Evolutionary conservation across 2,113 vertebrate genomes (phyloP).

Genomic region (Pholis gunnellus): DNA sequence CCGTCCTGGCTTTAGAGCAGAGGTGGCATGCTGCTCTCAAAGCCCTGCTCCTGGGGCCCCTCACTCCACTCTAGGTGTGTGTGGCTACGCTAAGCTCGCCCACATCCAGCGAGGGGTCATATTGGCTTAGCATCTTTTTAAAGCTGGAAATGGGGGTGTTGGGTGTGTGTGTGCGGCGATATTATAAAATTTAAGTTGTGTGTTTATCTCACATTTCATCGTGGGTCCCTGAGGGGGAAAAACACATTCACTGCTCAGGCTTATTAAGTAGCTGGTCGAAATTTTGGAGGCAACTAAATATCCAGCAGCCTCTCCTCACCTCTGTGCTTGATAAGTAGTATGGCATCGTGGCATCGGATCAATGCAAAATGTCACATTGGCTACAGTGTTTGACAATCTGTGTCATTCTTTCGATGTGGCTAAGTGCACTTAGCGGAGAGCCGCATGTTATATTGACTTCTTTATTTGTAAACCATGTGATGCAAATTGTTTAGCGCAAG

Average conservation of each 20-base stretch:
- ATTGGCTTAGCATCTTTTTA: conserved; percentile 39
- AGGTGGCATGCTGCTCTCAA: conserved; percentile 44
- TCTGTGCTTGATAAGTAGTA: neutral
- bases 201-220: conserved; percentile 37
- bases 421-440: neutral
- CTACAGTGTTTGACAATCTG: conserved; percentile 13
- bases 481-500: conserved; percentile 8
- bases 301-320: neutral
- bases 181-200: conserved; percentile 7
- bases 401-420: neutral
- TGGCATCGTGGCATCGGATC: neutral
- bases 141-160: neutral
- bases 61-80: conserved; percentile 58
- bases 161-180: neutral
- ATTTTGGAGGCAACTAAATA: conserved; percentile 9
- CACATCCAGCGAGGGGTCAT: conserved; percentile 31
- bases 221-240: neutral
- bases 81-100: conserved; percentile 40
- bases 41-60: conserved; percentile 55
- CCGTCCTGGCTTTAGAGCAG: conserved; percentile 47
- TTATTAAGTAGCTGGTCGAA: neutral
- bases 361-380: conserved; percentile 34
- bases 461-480: conserved; percentile 26
- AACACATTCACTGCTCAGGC: neutral
- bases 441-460: conserved; percentile 9